These are phyloP conservation scores for Anguilla megastoma DNA, from an alignment of 2,797 vertebrate genomes.

Conservation along the genomic window DNA sequence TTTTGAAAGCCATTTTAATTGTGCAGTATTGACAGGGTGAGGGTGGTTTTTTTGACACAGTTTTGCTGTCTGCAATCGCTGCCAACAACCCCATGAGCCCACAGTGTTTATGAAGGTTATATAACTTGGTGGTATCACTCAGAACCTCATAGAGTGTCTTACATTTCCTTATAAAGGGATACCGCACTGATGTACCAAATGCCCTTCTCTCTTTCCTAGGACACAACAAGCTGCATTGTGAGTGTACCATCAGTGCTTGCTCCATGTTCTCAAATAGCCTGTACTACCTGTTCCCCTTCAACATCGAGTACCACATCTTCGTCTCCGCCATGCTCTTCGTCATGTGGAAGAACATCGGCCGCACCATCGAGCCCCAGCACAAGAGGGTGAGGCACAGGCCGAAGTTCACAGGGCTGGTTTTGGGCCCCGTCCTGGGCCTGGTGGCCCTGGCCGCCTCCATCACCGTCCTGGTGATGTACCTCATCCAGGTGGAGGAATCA, in stretches of 20 bases:
- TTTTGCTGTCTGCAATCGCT: too few relatives aligned
- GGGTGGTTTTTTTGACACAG: too few relatives aligned
- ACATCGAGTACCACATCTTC: constrained; percentile 96
- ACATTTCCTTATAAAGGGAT: background rate
- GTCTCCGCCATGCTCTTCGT: constrained; percentile 93
- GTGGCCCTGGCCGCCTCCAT: constrained; percentile 83
- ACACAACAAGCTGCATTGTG: constrained; percentile 79
- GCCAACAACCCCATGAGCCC: too few relatives aligned
- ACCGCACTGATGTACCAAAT: background rate
- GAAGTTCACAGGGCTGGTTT: constrained; percentile 67
- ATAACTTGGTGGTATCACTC: too few relatives aligned
- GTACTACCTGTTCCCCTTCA: constrained; percentile 94
- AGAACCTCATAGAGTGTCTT: too few relatives aligned
- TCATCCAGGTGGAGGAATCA: constrained; percentile 82
- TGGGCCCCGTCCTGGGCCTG: constrained; percentile 82
- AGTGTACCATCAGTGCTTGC: constrained; percentile 84
- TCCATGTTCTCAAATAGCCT: constrained; percentile 84
- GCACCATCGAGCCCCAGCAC: constrained; percentile 75
- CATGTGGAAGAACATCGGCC: constrained; percentile 96
- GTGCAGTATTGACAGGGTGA: too few relatives aligned
- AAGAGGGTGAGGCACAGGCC: constrained; percentile 70
- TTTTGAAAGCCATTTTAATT: too few relatives aligned
- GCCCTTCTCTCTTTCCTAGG: constrained; percentile 64
- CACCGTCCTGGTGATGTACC: constrained; percentile 85
- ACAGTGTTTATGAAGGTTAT: too few relatives aligned